A percentile compares a stretch with the other conserved stretches of the same genome.
These are phyloP conservation scores for Machimus rusticus DNA, from an alignment of 2,888 invertebrate species.

Conservation along the genomic window DNA sequence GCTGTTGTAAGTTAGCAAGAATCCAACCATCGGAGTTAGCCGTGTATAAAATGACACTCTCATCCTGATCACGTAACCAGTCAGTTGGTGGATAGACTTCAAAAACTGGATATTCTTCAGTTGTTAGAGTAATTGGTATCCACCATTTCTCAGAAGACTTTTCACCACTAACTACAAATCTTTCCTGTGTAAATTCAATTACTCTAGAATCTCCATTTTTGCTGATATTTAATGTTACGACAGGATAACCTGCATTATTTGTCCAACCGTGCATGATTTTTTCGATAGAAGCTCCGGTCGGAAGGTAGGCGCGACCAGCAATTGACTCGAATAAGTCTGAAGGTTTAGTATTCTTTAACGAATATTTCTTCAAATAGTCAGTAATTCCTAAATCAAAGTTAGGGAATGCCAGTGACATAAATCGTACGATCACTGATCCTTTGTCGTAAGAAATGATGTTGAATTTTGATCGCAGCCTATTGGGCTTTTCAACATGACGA, in stretches of 20 bases:
- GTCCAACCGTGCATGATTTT: constrained; percentile 37
- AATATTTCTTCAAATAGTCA: constrained; percentile 11
- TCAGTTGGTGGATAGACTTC: background rate
- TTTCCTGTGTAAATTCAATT: constrained; percentile 14
- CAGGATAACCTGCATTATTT: constrained; percentile 20
- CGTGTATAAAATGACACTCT: background rate
- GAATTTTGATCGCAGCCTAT: constrained; percentile 18
- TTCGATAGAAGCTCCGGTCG: background rate
- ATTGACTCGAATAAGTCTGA: constrained; percentile 8
- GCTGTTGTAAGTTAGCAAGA: constrained; percentile 8
- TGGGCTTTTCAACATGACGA: constrained; percentile 11
- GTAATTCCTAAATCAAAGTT: constrained; percentile 22
- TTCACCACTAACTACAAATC: background rate
- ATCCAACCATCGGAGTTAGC: constrained; percentile 9
- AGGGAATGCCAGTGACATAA: constrained; percentile 24
- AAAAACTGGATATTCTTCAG: background rate
- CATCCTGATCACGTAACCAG: constrained; percentile 6
- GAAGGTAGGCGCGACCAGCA: background rate
- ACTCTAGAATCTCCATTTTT: background rate
- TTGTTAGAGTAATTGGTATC: constrained; percentile 32
- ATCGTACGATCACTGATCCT: constrained; percentile 37
- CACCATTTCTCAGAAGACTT: constrained; percentile 27
- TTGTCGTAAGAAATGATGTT: constrained; percentile 7
- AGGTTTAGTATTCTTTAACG: background rate
- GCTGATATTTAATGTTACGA: background rate